These are phyloP conservation scores for Crocidura indochinensis DNA, from an alignment of 2,797 vertebrate species.

Conservation along the genomic window DNA sequence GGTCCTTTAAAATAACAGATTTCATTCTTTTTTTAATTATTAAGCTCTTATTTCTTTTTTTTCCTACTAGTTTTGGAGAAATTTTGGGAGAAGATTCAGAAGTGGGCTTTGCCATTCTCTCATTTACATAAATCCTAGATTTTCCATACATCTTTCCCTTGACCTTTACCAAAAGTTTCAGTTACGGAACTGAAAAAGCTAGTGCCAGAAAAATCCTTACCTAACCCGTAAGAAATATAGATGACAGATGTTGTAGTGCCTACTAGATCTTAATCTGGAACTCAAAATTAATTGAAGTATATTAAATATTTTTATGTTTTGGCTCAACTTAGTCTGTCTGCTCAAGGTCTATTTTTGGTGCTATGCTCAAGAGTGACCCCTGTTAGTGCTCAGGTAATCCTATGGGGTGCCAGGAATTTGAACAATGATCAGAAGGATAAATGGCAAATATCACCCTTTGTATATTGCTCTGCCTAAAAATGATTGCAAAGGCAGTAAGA, in stretches of 20 bases:
- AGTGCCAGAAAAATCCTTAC: background rate
- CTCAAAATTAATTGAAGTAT: constrained; percentile 10
- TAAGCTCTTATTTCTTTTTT: background rate
- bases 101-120: background rate
- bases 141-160: constrained; percentile 5
- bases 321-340: too few species aligned
- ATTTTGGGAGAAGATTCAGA: background rate
- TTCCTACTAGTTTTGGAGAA: constrained; percentile 7
- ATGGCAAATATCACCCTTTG: too few species aligned
- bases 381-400: too few species aligned
- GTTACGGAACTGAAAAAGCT: background rate
- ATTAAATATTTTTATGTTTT: too few species aligned
- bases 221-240: background rate
- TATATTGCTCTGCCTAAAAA: background rate
- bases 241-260: background rate
- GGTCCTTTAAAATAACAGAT: background rate
- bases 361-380: too few species aligned
- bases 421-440: too few species aligned
- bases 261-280: constrained; percentile 43
- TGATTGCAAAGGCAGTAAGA: constrained; percentile 35
- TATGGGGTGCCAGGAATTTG: too few species aligned
- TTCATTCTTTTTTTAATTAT: background rate
- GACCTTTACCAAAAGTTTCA: background rate
- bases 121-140: background rate
- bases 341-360: too few species aligned